These are phyloP conservation scores for Piprites chloris DNA, from an alignment of 2,113 vertebrate genomes.

Conservation along the genomic window DNA sequence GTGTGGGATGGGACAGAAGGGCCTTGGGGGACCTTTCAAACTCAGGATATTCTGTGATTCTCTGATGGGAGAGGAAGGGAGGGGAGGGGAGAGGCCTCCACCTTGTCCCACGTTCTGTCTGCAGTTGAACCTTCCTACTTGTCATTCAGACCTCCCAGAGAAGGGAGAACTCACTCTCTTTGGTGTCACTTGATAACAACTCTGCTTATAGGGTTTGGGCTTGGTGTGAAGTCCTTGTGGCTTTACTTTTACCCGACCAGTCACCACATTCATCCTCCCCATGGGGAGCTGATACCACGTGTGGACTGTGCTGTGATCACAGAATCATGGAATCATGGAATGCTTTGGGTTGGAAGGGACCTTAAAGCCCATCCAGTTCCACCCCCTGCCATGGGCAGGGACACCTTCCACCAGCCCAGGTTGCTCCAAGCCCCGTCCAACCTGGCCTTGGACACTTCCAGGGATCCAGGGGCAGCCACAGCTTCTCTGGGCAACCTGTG, in stretches of 20 bases:
- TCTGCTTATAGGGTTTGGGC: no score
- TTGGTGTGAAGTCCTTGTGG: no score
- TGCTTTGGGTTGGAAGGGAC: no score
- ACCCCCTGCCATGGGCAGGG: neutral
- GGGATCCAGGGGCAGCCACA: neutral
- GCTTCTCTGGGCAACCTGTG: neutral
- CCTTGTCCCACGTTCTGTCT: neutral
- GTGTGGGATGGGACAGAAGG: fast-evolving
- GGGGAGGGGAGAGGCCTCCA: no score
- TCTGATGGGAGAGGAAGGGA: no score
- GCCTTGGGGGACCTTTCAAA: neutral
- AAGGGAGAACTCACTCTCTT: neutral
- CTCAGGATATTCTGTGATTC: no score
- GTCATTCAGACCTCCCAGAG: neutral
- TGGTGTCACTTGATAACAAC: no score
- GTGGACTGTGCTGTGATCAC: no score
- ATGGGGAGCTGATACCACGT: no score
- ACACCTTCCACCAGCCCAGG: neutral
- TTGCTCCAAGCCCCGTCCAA: neutral
- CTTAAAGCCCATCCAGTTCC: neutral
- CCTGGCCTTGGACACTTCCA: neutral
- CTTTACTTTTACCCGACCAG: no score
- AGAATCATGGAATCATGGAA: no score
- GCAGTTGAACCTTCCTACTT: neutral
- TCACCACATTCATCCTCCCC: no score